phyloP scores from a whole-genome alignment of 2,797 vertebrate species.

The Petrocephalus schoutedeni region DNA sequence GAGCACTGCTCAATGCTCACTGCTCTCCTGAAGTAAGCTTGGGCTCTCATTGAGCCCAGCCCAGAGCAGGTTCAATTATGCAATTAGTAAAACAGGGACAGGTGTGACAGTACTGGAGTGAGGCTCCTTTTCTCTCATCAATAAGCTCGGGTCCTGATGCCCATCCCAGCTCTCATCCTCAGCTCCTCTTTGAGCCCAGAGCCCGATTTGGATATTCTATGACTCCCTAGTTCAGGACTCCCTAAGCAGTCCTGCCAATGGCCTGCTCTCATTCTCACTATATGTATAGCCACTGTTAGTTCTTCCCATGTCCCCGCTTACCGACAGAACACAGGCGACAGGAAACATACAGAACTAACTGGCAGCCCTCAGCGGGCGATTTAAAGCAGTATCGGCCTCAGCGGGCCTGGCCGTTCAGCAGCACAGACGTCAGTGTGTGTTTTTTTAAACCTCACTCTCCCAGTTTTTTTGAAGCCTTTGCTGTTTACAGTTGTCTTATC shows the following conservation, averaged over 20 bases:
- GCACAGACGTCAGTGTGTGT: background rate
- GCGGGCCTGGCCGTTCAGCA: background rate
- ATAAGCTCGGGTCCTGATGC: background rate
- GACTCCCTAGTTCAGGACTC: background rate
- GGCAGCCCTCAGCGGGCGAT: background rate
- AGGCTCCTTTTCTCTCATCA: background rate
- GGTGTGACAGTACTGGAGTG: background rate
- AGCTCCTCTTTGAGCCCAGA: background rate
- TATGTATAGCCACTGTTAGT: background rate
- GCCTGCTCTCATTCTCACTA: background rate
- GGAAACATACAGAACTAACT: background rate
- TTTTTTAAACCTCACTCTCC: background rate
- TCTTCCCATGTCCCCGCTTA: background rate
- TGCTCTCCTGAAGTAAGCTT: background rate
- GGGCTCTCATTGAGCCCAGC: background rate
- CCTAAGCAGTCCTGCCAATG: background rate
- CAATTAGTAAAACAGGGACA: background rate
- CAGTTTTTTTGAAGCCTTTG: background rate
- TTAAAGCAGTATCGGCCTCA: background rate
- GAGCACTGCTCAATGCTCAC: background rate
- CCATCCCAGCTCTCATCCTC: background rate
- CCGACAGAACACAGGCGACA: background rate
- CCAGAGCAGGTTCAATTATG: background rate
- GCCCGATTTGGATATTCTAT: background rate
- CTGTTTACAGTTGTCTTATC: background rate